These are phyloP conservation scores for Panorpa germanica DNA, from an alignment of 2,888 invertebrate species.

Conservation along the genomic window DNA sequence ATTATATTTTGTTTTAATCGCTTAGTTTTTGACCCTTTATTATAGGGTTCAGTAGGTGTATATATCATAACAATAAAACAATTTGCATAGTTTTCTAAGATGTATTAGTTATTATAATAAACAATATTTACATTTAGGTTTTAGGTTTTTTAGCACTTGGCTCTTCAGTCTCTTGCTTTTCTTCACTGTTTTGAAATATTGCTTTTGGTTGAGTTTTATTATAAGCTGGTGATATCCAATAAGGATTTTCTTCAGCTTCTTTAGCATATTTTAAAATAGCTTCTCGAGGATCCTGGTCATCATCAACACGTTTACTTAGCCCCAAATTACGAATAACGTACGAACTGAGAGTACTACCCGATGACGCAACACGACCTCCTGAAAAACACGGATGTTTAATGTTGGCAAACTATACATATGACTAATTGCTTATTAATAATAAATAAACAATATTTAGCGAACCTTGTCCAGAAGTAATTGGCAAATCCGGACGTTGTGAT, in stretches of 20 bases:
- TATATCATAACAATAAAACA: too few relatives aligned
- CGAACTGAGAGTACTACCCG: conserved; percentile 89
- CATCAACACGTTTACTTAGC: conserved; percentile 75
- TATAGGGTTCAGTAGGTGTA: too few relatives aligned
- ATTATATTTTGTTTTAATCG: too few relatives aligned
- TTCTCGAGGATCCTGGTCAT: conserved; percentile 90
- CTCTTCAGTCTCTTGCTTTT: conserved; percentile 13
- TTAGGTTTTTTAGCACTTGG: conserved; percentile 22
- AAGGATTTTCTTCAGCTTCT: conserved; percentile 89
- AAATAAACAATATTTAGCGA: too few relatives aligned
- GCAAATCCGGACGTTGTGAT: conserved; percentile 64
- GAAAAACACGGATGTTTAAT: conserved; percentile 18
- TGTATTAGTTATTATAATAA: too few relatives aligned
- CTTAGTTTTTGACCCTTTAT: too few relatives aligned
- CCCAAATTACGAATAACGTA: conserved; percentile 93
- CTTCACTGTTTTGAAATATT: conserved; percentile 43
- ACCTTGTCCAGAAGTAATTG: conserved; percentile 77
- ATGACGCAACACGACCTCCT: conserved; percentile 85
- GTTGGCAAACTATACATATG: not conserved
- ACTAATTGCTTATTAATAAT: not conserved
- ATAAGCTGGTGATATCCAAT: conserved; percentile 90
- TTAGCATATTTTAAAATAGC: conserved; percentile 90
- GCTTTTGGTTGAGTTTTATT: conserved; percentile 73
- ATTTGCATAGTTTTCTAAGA: too few relatives aligned
- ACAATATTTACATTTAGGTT: conserved; percentile 65